phyloP scores from a whole-genome alignment of 2,888 invertebrate species.

The Caenorhabditis plicata region DNA sequence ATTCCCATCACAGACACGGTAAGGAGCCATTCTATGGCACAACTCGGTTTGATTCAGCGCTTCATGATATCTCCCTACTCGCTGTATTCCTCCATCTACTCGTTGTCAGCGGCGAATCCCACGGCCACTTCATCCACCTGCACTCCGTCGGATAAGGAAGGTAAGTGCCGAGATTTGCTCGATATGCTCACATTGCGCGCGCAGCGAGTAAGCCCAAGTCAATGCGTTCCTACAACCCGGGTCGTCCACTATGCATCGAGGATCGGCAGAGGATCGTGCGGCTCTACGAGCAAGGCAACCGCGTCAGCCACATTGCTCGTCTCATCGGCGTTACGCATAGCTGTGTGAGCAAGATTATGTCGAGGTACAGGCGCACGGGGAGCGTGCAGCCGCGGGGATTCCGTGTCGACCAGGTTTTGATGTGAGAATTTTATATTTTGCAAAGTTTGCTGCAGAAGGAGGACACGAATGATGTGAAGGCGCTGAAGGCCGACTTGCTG shows the following conservation, averaged over 20 bases:
- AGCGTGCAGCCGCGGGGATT: conserved; percentile 53
- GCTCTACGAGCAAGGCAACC: conserved; percentile 55
- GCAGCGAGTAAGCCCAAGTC: no score
- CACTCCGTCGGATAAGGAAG: no score
- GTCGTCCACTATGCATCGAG: conserved; percentile 54
- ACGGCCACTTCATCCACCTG: no score
- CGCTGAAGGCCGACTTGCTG: conserved; percentile 22
- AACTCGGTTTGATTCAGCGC: neutral
- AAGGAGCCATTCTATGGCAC: no score
- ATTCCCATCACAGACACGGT: no score
- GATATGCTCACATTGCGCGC: no score
- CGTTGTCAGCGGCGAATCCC: conserved; percentile 17
- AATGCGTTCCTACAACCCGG: conserved; percentile 48
- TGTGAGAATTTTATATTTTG: no score
- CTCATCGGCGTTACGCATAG: conserved; percentile 58
- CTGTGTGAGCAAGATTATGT: conserved; percentile 60
- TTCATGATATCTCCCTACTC: neutral
- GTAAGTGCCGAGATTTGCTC: no score
- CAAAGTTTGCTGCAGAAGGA: no score
- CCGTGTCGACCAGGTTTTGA: conserved; percentile 17
- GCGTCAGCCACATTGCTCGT: conserved; percentile 58
- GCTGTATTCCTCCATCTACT: neutral
- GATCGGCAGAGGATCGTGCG: conserved; percentile 54
- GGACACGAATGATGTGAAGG: conserved; percentile 7
- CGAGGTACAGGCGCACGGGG: conserved; percentile 57